Percentiles rank a stretch among this genome's conserved stretches.
Conservation (phyloP, 2,797 vertebrate genomes). For the Hipposideros larvatus region DNA sequence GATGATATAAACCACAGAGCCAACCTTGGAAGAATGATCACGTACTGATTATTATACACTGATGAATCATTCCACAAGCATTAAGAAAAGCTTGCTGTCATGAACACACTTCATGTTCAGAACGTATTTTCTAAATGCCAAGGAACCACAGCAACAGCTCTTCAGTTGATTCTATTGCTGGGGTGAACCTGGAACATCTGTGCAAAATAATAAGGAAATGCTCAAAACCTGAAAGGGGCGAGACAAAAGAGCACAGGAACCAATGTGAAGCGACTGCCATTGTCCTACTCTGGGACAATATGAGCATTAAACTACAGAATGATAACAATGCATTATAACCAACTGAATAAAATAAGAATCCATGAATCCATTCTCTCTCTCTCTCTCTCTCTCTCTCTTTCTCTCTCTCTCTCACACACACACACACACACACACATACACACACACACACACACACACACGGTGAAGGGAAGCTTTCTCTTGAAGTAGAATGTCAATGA, state of each 20-base stretch:
- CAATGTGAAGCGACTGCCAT: neutral
- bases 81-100: neutral
- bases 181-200: neutral
- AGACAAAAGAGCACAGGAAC: neutral
- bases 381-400: neutral
- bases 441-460: neutral
- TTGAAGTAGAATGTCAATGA: neutral
- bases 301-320: neutral
- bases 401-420: too few relatives aligned
- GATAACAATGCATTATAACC: neutral
- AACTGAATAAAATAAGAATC: neutral
- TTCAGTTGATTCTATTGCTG: neutral
- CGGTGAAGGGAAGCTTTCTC: neutral
- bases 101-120: neutral
- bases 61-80: constrained; percentile 54
- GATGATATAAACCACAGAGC: neutral
- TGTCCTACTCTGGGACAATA: neutral
- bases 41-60: neutral
- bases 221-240: neutral
- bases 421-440: neutral
- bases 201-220: neutral
- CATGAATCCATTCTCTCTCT: neutral
- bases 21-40: constrained; percentile 54
- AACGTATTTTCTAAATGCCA: neutral
- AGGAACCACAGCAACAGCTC: neutral